Evolutionary conservation across 1,140 invertebrate genomes (phyloP).

Genomic region (Leptinotarsa undecemlineata): DNA sequence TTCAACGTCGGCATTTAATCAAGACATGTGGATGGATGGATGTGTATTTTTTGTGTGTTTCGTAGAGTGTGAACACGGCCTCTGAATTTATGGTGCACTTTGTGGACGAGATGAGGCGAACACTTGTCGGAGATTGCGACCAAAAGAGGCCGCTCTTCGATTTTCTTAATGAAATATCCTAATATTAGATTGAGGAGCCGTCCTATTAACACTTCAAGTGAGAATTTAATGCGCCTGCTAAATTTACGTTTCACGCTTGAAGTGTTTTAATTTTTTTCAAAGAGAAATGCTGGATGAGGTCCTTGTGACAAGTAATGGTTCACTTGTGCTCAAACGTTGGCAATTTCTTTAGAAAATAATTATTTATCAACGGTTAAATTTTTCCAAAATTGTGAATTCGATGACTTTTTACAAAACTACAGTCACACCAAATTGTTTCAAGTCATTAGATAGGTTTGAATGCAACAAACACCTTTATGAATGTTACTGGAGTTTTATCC

Average conservation of each 20-base stretch:
- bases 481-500: too few relatives aligned
- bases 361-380: too few relatives aligned
- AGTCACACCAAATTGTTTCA: too few relatives aligned
- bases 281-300: not conserved
- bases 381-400: too few relatives aligned
- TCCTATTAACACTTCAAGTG: conserved; percentile 33
- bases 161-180: conserved; percentile 38
- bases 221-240: conserved; percentile 1
- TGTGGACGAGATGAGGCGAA: conserved; percentile 27
- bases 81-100: conserved; percentile 37
- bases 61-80: conserved; percentile 34
- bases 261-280: not conserved
- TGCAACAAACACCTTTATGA: too few relatives aligned
- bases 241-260: conserved; percentile 2
- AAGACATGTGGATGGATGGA: conserved; percentile 10
- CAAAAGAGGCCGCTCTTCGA: conserved; percentile 27
- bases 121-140: conserved; percentile 32
- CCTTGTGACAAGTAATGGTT: not conserved
- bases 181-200: conserved; percentile 35
- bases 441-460: too few relatives aligned
- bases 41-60: conserved; percentile 24
- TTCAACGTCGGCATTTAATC: conserved; percentile 26
- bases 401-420: too few relatives aligned
- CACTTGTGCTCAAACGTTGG: not conserved
- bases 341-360: too few relatives aligned